Base-by-base conservation (phyloP, 2,888 invertebrate genomes). In the Melanchra persicariae region DNA sequence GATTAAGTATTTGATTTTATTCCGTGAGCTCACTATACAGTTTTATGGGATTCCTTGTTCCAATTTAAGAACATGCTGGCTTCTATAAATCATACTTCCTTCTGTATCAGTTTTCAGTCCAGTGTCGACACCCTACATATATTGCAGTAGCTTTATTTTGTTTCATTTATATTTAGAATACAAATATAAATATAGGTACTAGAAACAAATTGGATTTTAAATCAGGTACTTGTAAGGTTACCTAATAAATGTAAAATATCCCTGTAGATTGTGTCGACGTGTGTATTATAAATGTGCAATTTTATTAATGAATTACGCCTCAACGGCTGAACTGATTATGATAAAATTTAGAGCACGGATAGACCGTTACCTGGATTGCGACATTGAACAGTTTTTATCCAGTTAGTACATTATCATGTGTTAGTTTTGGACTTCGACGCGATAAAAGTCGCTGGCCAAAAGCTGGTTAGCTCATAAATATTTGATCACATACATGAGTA, bases 1-100 rank as follows among this genome's bases (percentile, higher is more conserved):
- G 17, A 68, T 47, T 54, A 40, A 58, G 51, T 54, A 54, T 40
- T 70, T 37, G 26, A 70, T 70, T 65, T 57, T 57, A n/a, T 15
- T 12, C 24, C n/a, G 43, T 47, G 12, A 37, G 26, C 65, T 74
- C 24, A 6, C 7, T 55, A 8, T 74, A 43, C 15, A 34, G 15
- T 57, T 45, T 54, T 49, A 37, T 37, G 43, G 26, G 17, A 60
- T 71, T 72, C 54, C 45, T 52, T 30, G 22, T 54, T 37, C 30
- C 30, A 6, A 30, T 30, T 58, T 24, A 19, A 9, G 22, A 52
- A 52, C 34, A 52, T 22, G 37, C 6, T 70, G 17, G 40, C 26
- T 26, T 15, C 5, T 52, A 40, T 5, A 40, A 37, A 37, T 37
- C 37, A 37, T 37, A 37, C 10, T 30, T 30, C 30, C 1, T 30